phyloP scores from a whole-genome alignment of 2,797 vertebrate genomes.

The Sorex maritimensis region DNA sequence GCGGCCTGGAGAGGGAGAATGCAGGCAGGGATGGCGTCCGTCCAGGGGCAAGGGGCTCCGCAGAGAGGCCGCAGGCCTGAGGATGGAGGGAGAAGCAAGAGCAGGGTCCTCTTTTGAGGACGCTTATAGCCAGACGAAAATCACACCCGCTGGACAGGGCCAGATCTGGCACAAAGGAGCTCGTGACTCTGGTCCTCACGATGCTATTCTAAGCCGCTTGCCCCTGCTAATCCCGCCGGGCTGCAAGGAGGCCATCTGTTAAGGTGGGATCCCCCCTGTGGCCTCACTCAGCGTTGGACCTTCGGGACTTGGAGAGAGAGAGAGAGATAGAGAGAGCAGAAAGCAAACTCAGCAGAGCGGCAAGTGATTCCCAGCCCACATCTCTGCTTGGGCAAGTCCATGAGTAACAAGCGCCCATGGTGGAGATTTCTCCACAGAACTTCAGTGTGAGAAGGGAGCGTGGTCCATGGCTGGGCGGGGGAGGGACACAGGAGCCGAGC shows the following conservation, averaged over 20 bases:
- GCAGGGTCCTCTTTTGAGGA: conserved; percentile 31
- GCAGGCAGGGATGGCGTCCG: conserved; percentile 68
- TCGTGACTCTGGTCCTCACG: conserved; percentile 73
- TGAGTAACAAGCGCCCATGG: background rate
- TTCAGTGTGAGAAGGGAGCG: background rate
- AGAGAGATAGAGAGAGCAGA: too few species aligned
- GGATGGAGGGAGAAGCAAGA: background rate
- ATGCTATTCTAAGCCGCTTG: conserved; percentile 81
- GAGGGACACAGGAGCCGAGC: background rate
- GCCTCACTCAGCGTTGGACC: background rate
- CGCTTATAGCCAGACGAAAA: background rate
- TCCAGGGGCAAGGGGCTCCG: conserved; percentile 62
- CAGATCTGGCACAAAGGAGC: conserved; percentile 71
- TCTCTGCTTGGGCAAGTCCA: conserved; percentile 22
- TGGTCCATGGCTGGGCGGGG: background rate
- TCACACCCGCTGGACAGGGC: conserved; percentile 1
- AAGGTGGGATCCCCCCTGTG: conserved; percentile 57
- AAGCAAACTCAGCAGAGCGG: background rate
- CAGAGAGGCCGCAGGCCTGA: background rate
- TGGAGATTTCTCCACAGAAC: background rate
- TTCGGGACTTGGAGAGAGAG: conserved; percentile 20
- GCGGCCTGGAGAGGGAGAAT: conserved; percentile 50
- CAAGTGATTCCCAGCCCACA: background rate
- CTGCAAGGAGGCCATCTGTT: conserved; percentile 79
- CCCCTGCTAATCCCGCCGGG: conserved; percentile 77